phyloP scores from a whole-genome alignment of 2,797 vertebrate species.

The Toxotes lorentzi region DNA sequence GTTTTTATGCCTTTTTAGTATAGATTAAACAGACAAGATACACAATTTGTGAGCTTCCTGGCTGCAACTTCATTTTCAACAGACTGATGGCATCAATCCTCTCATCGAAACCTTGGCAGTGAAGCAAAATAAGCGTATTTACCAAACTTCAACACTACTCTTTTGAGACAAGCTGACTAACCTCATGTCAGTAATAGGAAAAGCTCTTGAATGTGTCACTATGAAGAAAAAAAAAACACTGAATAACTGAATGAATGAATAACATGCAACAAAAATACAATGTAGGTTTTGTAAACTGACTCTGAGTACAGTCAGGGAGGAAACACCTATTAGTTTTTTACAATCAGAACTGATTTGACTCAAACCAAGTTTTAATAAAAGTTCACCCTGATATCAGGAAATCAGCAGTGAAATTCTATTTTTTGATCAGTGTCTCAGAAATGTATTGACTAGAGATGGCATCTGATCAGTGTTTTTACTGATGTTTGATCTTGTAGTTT shows the following conservation, averaged over 20 bases:
- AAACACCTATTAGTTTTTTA: neutral
- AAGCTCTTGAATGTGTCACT: neutral
- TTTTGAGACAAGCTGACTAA: neutral
- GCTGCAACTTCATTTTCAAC: neutral
- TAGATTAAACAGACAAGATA: neutral
- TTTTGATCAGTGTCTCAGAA: neutral
- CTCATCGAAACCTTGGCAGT: neutral
- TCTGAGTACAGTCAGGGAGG: neutral
- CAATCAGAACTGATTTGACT: neutral
- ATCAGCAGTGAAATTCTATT: neutral
- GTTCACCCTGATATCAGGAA: neutral
- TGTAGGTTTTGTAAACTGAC: neutral
- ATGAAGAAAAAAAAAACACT: neutral
- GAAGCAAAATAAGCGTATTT: too few species aligned
- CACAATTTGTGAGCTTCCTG: neutral
- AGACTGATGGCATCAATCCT: neutral
- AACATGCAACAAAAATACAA: neutral
- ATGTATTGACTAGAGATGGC: too few species aligned
- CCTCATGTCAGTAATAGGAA: neutral
- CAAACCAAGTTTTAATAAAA: neutral
- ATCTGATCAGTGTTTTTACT: neutral
- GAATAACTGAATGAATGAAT: neutral
- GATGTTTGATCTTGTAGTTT: constrained; percentile 7
- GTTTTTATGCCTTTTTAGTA: neutral
- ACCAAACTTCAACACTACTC: neutral